These are phyloP conservation scores for Aythya baeri DNA, from an alignment of 2,113 vertebrate species.

Conservation along the genomic window DNA sequence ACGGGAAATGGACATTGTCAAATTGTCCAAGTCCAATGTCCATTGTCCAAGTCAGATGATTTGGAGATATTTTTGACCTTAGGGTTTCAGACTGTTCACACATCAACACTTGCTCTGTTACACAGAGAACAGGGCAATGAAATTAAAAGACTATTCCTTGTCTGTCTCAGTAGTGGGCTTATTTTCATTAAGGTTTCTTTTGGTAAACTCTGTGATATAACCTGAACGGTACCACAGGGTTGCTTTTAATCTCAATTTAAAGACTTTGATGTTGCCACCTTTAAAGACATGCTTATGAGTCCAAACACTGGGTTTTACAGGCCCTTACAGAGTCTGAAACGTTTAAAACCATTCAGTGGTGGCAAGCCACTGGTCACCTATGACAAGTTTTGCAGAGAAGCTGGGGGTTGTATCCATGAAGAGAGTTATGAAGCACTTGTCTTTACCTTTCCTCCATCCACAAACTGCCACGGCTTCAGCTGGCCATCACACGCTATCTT, in stretches of 20 bases:
- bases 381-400: neutral
- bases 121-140: neutral
- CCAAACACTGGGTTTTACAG: neutral
- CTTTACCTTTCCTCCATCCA: neutral
- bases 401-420: neutral
- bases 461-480: neutral
- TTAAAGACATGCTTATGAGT: neutral
- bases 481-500: fast-evolving
- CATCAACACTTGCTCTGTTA: neutral
- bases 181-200: neutral
- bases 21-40: too few species aligned
- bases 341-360: neutral
- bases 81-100: neutral
- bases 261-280: neutral
- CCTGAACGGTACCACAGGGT: neutral
- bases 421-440: neutral
- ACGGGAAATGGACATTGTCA: neutral
- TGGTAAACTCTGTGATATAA: neutral
- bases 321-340: neutral
- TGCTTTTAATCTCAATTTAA: neutral
- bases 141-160: neutral
- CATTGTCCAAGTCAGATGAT: neutral
- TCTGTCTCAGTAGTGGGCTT: neutral
- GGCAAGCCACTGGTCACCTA: neutral
- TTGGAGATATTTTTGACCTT: neutral